Base-by-base conservation (phyloP, 2,888 invertebrate genomes). In the Polymixis flavicincta region DNA sequence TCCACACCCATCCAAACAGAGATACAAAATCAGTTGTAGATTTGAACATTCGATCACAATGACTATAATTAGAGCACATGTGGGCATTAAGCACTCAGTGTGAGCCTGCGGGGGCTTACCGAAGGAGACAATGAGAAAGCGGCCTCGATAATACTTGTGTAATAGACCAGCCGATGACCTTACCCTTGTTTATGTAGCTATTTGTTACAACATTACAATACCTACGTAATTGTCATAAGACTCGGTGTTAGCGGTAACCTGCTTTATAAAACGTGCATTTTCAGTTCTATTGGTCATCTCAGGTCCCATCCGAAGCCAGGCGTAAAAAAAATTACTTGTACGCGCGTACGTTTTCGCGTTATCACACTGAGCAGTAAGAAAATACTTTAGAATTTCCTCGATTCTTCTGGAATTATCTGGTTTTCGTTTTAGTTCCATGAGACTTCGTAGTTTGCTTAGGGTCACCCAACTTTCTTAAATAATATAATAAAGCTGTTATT, bases 41-140 rank as follows among this genome's bases (percentile, higher is more conserved):
- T 69, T n/a, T 19, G 48, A 45, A 67, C 66, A 60, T 71, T 57
- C 48, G 45, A 83, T 67, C 61, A 84, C 57, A 80, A 77, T 66
- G 19, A 19, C 54, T 71, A 37, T 68, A 74, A 84, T 83, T 69
- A 77, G 77, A 74, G 54, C 69, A 78, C 69, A 77, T 67, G 82
- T 84, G 83, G 85, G 82, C 71, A 70, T 75, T 59, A 72, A 50
- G 64, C 65, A 71, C 42, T 74, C 71, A 76, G 61, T 28, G 67
- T 32, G 64, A 71, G 57, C 64, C 69, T 74, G 83, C 74, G 80
- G 87, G 80, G 85, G 82, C 84, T 74, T 72, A 68, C 78, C 88
- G 42, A 87, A 87, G 86, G 88, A 92, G 86, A 91, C 91, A 88
- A 88, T 88, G 87, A 88, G 92, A 92, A 92, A 93, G 91, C 90